A percentile compares a stretch with the other conserved stretches of the same genome.
phyloP scores from a whole-genome alignment of 2,113 vertebrate genomes.

The Pelecanus crispus region DNA sequence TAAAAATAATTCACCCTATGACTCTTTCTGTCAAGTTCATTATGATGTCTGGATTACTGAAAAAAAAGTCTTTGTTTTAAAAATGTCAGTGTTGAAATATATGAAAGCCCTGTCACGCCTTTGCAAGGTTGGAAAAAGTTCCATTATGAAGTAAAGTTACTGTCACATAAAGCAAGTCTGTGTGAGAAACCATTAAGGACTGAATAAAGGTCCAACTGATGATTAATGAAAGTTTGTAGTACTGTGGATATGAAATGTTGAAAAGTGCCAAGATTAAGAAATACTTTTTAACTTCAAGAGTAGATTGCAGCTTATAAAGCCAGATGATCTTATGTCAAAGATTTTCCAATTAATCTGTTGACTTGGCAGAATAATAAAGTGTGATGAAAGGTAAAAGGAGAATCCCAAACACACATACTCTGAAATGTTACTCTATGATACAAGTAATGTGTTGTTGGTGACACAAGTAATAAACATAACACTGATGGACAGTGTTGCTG shows the following conservation, averaged over 20 bases:
- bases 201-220: background rate
- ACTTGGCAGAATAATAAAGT: background rate
- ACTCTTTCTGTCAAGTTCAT: background rate
- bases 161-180: background rate
- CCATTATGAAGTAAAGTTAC: background rate
- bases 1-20: background rate
- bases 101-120: background rate
- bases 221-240: background rate
- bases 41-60: background rate
- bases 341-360: background rate
- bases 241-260: background rate
- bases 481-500: background rate
- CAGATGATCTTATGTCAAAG: background rate
- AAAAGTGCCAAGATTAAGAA: background rate
- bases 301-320: background rate
- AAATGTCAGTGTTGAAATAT: background rate
- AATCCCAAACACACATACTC: background rate
- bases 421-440: background rate
- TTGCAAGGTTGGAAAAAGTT: background rate
- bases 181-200: background rate
- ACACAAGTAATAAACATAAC: background rate
- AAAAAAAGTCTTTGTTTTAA: background rate
- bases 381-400: background rate
- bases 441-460: background rate
- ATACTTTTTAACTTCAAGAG: background rate